Base-by-base conservation (phyloP, 2,113 vertebrate genomes). In the Crotalus horridus region DNA sequence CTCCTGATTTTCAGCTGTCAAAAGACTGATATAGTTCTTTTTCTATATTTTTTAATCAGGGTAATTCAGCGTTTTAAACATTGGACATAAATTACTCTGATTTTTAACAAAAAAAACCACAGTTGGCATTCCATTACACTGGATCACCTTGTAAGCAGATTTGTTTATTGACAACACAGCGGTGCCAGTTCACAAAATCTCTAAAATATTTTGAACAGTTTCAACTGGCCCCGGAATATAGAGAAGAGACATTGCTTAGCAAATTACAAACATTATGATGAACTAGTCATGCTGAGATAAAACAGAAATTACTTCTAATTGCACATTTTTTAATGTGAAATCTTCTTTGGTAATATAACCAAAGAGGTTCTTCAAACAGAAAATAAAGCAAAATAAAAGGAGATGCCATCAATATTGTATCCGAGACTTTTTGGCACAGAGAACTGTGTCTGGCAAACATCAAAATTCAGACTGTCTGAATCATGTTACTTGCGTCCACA, bases 181-280 rank as follows among this genome's bases (percentile, higher is more conserved):
- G 9, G 69, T 61, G 15, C 61, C 90, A 29, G 21, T 91, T 88
- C 59, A 23, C 12, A 56, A 91, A 93, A 91, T 59, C 87, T 89
- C 46, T 91, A n/a, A 93, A 89, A 91, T 43, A 91, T 93, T 91
- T 86, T 61, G 74, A 91, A 54, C 56, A 54, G 54, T 74, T 91
- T 26, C 87, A 93, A 89, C 89, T 85, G 89, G 90, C 54, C 23
- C 39, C 24, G 24, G 69, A 85, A 64, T 29, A 21, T 46, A 85
- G 13, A 1, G 53, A 58, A 59, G 87, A 89, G 64, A 85, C n/a
- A 23, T 91, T 93, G 61, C 46, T 93, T 69, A 91, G 90, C 55
- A 93, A 93, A 86, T 91, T 89, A 81, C 11, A 88, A 91, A 88
- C 87, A 89, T 91, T 93, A 85, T 53, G 55, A 88, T 89, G 89